Evolutionary conservation across 2,797 vertebrate genomes (phyloP).

Genomic region (Leuciscus waleckii): DNA sequence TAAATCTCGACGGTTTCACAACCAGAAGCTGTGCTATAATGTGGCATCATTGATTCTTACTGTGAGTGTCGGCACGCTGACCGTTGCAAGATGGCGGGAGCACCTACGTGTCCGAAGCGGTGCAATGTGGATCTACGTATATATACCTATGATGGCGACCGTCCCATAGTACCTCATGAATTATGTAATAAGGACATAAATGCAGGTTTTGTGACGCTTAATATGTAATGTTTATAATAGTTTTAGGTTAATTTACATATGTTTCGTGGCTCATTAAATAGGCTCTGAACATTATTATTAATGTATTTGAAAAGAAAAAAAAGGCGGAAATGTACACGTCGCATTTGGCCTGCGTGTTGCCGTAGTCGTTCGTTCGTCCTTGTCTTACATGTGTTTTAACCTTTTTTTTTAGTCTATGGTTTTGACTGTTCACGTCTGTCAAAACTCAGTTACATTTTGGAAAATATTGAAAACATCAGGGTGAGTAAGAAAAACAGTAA

Average conservation of each 20-base stretch:
- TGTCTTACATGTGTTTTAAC: not conserved
- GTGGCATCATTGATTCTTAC: no score
- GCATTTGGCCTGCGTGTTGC: not conserved
- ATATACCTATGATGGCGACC: no score
- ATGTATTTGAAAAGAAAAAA: not conserved
- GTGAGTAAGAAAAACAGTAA: not conserved
- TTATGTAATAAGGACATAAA: not conserved
- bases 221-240: not conserved
- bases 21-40: no score
- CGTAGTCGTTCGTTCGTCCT: constrained; percentile 9
- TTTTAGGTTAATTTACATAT: not conserved
- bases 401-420: no score
- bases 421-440: not conserved
- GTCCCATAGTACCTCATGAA: not conserved
- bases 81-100: no score
- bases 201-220: not conserved
- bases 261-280: not conserved
- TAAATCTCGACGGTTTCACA: no score
- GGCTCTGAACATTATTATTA: not conserved
- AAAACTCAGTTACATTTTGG: no score
- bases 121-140: no score
- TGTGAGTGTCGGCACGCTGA: no score
- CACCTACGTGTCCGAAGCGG: no score
- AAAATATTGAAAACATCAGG: not conserved
- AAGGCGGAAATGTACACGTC: not conserved